Evolutionary conservation across 1,140 invertebrate species (phyloP).

Genomic region (Zaprionus taronus): DNA sequence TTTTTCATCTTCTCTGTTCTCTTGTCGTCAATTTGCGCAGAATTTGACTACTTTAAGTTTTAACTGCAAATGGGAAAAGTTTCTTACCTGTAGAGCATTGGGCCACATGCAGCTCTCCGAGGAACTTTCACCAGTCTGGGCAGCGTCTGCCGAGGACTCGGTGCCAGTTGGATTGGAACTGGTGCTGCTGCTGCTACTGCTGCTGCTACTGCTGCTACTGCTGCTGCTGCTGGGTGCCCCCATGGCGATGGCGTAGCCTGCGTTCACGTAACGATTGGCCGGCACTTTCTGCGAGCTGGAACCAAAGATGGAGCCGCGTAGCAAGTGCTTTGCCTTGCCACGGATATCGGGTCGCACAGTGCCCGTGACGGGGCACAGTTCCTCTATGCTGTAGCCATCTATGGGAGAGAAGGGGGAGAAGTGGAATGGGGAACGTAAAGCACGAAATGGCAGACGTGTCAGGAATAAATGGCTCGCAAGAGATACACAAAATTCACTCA

Average conservation of each 20-base stretch:
- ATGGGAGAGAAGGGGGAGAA: constrained; percentile 1
- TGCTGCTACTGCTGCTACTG: constrained; percentile 7
- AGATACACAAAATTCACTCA: constrained; percentile 5
- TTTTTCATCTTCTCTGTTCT: background rate
- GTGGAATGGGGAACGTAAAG: constrained; percentile 13
- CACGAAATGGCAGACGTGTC: constrained; percentile 48
- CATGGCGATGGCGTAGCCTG: constrained; percentile 41
- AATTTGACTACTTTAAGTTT: background rate
- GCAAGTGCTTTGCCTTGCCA: constrained; percentile 67
- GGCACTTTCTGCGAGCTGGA: constrained; percentile 58
- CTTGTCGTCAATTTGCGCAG: background rate
- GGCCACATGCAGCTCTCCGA: constrained; percentile 82
- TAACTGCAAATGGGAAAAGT: background rate
- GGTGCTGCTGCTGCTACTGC: constrained; percentile 14
- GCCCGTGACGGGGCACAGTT: constrained; percentile 67
- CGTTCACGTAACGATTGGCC: constrained; percentile 61
- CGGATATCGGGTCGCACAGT: constrained; percentile 53
- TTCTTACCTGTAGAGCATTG: constrained; percentile 78
- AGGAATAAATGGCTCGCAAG: constrained; percentile 38
- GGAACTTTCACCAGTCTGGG: constrained; percentile 46
- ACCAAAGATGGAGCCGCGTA: constrained; percentile 77
- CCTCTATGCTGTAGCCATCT: constrained; percentile 81
- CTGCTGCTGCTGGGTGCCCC: constrained; percentile 29
- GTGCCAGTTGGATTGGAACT: constrained; percentile 25
- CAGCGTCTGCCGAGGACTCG: constrained; percentile 34